Base-by-base conservation (phyloP, 2,113 vertebrate species). In the Hippocampus abdominalis region DNA sequence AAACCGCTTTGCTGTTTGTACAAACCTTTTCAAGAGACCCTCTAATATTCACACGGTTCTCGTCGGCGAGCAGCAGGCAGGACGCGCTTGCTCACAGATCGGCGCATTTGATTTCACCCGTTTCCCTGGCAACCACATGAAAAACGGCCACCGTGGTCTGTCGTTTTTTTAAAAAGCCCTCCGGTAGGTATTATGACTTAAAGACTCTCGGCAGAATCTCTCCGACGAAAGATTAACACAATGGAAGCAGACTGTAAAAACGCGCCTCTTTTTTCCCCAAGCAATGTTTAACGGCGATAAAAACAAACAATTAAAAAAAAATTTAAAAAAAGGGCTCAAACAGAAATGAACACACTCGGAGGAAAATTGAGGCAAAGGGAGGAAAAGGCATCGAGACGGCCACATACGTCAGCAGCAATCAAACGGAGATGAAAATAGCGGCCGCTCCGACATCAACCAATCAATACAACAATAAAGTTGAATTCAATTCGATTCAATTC, bases 61-160 rank as follows among this genome's bases (percentile, higher is more conserved):
- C 76, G 71, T 63, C 51, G 18, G 62, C 42, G 60, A 60, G n/a
- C 54, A 2, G 27, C 36, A 57, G 69, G 68, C 69, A 63, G 69
- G 32, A 18, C 53, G 57, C 60, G n/a, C 15, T 44, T 44, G 13
- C 42, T 13, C 42, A 44, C 42, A 74, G 29, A 74, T 56, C 49
- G 20, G 27, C 0, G 11, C 46, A 21, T 53, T 72, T 63, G 71
- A 88, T 83, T 89, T 77, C 76, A 84, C 75, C 74, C 68, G 89
- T 92, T 91, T 81, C 91, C 88, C 46, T 88, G 72, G 90, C 86
- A 92, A 91, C 90, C 69, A 54, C 77, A 84, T 87, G 72, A 44
- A 83, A 91, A 86, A 84, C 78, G 79, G 72, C 76, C 84, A 86
- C 77, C 64, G 68, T 84, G 67, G 73, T 66, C 76, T 76, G 76